Conservation (phyloP, 2,797 vertebrate species). For the Chrosomus eos region DNA sequence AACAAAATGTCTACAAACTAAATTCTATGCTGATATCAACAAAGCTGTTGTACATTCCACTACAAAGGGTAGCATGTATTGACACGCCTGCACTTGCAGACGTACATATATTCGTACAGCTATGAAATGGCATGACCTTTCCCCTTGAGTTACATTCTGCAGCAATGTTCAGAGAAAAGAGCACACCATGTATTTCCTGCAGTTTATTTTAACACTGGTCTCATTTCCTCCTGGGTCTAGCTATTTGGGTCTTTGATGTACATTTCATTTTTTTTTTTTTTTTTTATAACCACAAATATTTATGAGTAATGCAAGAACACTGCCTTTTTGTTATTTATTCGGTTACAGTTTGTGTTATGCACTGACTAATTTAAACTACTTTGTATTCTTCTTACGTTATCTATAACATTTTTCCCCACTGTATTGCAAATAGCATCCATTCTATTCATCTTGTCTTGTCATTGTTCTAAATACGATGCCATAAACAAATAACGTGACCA, state of each 20-base stretch:
- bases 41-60: conserved; percentile 10
- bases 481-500: background rate
- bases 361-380: no score
- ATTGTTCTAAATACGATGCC: background rate
- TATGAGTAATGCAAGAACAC: background rate
- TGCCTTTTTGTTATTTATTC: background rate
- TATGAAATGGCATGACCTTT: background rate
- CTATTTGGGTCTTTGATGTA: background rate
- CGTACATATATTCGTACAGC: background rate
- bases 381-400: background rate
- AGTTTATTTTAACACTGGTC: background rate
- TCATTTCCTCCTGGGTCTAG: conserved; percentile 10
- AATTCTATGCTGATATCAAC: background rate
- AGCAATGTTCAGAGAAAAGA: background rate
- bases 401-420: background rate
- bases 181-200: conserved; percentile 6
- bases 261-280: no score
- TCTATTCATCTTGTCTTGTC: background rate
- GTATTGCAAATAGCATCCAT: background rate
- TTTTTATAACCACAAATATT: background rate
- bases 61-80: background rate
- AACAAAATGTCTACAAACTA: background rate
- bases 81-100: conserved; percentile 1
- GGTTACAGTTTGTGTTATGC: background rate
- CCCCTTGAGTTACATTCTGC: background rate